Evolutionary conservation across 1,140 invertebrate species (phyloP), one percentile per base, ranked within the genome.

Genomic region (Brachionus asplanchnoidis): DNA sequence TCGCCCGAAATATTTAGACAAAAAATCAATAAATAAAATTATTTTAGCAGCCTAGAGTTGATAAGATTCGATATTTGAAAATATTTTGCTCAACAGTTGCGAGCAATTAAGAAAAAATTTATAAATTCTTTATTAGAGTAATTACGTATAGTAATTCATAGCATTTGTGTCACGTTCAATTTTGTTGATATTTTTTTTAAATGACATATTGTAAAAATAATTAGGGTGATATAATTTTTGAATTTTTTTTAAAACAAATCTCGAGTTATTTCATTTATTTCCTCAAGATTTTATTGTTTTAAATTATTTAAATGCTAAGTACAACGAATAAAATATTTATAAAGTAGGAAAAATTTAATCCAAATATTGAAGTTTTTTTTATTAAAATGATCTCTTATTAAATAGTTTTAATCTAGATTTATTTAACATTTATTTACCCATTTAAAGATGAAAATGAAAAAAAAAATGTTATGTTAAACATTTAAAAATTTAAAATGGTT

Each of bases 21-120:
- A 60, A 60, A 60, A 60, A 60, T 60, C 53, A 60, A 60, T 60
- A 60, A 56, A 56, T 53, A 53, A n/a, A 56, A 60, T 60, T 60
- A 60, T 56, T 56, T 56, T 17, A n/a, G 2, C 53, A 20, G 20
- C 20, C 17, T 60, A 23, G n/a, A 60, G 53, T 20, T 60, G 53
- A 60, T 60, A 20, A 23, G 20, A 60, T 60, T 60, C 17, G n/a
- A 14, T 17, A 53, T 53, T 53, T n/a, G 14, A 5, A 53, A 14
- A 53, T 36, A 53, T 53, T 17, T 53, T 53, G 46, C 2, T 6
- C 17, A 53, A 60, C 8, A 60, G n/a, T 17, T 23, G 7, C 20
- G 0, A 5, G 20, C 20, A 20, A 8, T 60, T 20, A 1, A n/a
- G 6, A 60, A n/a, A 36, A 36, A 36, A 7, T 36, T 36, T 36